Evolutionary conservation across 2,797 vertebrate species (phyloP).

Genomic region (Chanos chanos): DNA sequence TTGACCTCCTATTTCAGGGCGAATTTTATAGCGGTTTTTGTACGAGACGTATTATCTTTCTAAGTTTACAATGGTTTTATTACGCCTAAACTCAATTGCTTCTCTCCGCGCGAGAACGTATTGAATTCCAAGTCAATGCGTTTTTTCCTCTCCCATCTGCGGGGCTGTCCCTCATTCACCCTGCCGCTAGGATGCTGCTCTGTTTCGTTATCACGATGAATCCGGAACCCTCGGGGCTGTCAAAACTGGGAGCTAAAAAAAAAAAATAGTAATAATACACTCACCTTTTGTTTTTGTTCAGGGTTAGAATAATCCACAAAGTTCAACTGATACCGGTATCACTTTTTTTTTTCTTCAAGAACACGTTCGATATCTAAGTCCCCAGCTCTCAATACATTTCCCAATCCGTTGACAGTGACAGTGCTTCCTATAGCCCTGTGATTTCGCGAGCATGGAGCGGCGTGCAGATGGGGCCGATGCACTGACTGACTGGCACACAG

Average conservation of each 20-base stretch:
- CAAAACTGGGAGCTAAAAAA: conserved; percentile 9
- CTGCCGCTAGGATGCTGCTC: conserved; percentile 23
- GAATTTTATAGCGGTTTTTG: conserved; percentile 51
- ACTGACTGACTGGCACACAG: conserved; percentile 90
- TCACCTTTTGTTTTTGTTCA: no score
- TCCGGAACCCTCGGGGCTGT: conserved; percentile 14
- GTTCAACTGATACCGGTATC: conserved; percentile 34
- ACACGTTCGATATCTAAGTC: conserved; percentile 24
- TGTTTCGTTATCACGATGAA: background rate
- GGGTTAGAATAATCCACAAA: conserved; percentile 78
- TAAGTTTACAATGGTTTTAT: conserved; percentile 30
- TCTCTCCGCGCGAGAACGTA: background rate
- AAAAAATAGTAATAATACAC: conserved; percentile 49
- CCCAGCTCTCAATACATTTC: conserved; percentile 71
- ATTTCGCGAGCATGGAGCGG: conserved; percentile 53
- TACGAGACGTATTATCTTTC: conserved; percentile 37
- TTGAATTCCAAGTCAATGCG: conserved; percentile 3
- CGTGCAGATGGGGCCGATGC: conserved; percentile 86
- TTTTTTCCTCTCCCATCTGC: conserved; percentile 28
- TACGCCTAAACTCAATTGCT: background rate
- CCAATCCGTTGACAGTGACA: conserved; percentile 64
- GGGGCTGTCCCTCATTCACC: background rate
- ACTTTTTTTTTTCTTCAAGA: conserved; percentile 28
- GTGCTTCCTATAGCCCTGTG: conserved; percentile 48
- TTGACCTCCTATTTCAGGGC: conserved; percentile 36